phyloP scores from a whole-genome alignment of 2,888 invertebrate species.

The Podotricha telesiphe region DNA sequence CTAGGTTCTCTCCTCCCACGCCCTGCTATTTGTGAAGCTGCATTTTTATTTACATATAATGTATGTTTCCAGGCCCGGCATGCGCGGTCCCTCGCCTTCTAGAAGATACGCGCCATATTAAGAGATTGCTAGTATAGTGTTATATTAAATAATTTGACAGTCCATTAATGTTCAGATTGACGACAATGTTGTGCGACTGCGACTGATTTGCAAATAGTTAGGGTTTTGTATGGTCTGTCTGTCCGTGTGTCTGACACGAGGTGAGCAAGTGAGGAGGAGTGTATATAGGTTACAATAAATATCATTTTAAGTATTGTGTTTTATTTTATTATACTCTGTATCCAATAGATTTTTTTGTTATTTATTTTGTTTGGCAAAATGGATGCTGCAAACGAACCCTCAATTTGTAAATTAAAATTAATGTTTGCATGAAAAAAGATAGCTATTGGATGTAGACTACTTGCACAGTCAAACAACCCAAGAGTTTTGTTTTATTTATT shows the following conservation, averaged over 20 bases:
- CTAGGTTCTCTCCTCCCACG: too few species aligned
- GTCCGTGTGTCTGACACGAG: slow-evolving; percentile 53
- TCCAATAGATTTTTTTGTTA: too few species aligned
- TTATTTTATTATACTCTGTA: slow-evolving; percentile 27
- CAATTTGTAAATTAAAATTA: too few species aligned
- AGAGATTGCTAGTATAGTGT: slow-evolving; percentile 25
- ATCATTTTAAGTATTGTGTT: slow-evolving; percentile 67
- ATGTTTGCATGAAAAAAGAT: too few species aligned
- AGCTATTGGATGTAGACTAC: too few species aligned
- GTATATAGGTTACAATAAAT: slow-evolving; percentile 77
- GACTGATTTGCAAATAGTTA: slow-evolving; percentile 61
- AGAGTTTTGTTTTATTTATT: too few species aligned
- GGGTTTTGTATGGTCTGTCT: slow-evolving; percentile 53
- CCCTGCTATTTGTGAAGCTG: too few species aligned
- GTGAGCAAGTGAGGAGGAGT: slow-evolving; percentile 48
- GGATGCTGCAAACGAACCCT: too few species aligned
- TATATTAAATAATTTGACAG: slow-evolving; percentile 52
- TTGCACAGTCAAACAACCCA: too few species aligned
- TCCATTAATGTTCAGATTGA: slow-evolving; percentile 55
- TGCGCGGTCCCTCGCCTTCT: slow-evolving; percentile 92
- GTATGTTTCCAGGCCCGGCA: slow-evolving; percentile 84
- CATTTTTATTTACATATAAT: neutral
- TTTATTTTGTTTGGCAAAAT: too few species aligned
- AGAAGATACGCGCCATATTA: slow-evolving; percentile 94
- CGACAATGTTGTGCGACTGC: slow-evolving; percentile 58